A percentile compares a stretch with the other conserved stretches of the same genome.
Evolutionary conservation across 2,888 invertebrate species (phyloP).

Genomic region (Agrenia bidenticulata): DNA sequence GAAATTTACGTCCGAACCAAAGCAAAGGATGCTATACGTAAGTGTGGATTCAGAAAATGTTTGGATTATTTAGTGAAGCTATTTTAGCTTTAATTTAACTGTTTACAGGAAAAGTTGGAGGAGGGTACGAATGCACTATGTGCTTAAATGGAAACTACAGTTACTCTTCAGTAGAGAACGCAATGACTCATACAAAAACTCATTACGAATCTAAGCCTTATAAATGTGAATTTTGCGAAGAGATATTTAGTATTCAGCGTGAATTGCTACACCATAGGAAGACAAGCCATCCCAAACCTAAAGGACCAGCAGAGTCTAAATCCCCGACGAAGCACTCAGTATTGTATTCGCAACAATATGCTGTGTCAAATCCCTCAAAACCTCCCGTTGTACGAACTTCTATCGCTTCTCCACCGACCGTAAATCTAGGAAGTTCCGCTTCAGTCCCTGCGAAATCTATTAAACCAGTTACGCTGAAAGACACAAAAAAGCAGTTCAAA

Average conservation of each 20-base stretch:
- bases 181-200: conserved; percentile 36
- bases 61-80: not conserved
- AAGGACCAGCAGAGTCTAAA: conserved; percentile 10
- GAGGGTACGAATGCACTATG: conserved; percentile 28
- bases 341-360: conserved; percentile 10
- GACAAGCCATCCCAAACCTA: conserved; percentile 30
- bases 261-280: conserved; percentile 31
- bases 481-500: conserved; percentile 7
- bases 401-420: not conserved
- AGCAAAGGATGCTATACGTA: conserved; percentile 37
- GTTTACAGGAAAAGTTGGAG: conserved; percentile 29
- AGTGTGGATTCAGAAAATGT: conserved; percentile 15
- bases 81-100: not conserved
- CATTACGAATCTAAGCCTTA: conserved; percentile 37
- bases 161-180: conserved; percentile 32
- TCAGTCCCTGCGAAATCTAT: not conserved
- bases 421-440: too few relatives aligned
- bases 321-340: not conserved
- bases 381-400: not conserved
- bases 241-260: conserved; percentile 34
- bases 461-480: not conserved
- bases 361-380: not conserved
- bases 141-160: conserved; percentile 26
- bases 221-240: conserved; percentile 38
- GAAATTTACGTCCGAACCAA: conserved; percentile 36